phyloP scores from a whole-genome alignment of 1,140 invertebrate genomes.

The Sipha flava region DNA sequence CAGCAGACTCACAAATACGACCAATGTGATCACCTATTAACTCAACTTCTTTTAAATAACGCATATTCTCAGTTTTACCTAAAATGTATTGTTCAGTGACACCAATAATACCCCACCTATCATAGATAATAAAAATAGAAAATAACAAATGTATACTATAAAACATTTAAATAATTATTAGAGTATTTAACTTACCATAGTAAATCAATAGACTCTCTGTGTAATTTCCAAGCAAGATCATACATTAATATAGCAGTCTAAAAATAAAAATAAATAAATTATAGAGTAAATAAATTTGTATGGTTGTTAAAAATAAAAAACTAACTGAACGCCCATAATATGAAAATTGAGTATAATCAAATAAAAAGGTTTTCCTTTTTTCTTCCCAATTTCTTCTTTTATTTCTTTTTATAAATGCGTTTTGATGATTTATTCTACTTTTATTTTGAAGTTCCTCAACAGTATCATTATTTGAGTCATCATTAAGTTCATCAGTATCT shows the following conservation, averaged over 20 bases:
- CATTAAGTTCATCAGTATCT: slow-evolving; percentile 8
- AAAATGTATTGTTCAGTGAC: slow-evolving; percentile 70
- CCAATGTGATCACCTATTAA: slow-evolving; percentile 68
- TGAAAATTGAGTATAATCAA: slow-evolving; percentile 85
- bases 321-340: slow-evolving; percentile 75
- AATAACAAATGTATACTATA: not conserved
- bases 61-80: slow-evolving; percentile 58
- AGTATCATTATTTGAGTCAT: slow-evolving; percentile 42
- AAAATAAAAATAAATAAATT: slow-evolving; percentile 58
- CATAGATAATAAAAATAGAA: too few relatives aligned
- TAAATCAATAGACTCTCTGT: slow-evolving; percentile 73
- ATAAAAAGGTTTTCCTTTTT: slow-evolving; percentile 70
- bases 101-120: slow-evolving; percentile 70
- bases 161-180: not conserved
- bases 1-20: slow-evolving; percentile 48
- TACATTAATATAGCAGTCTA: slow-evolving; percentile 65
- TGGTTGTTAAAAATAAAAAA: slow-evolving; percentile 28
- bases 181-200: slow-evolving; percentile 54
- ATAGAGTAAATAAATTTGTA: slow-evolving; percentile 40
- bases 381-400: slow-evolving; percentile 73
- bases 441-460: slow-evolving; percentile 49
- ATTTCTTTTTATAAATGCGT: slow-evolving; percentile 57
- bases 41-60: slow-evolving; percentile 64
- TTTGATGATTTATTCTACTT: slow-evolving; percentile 61
- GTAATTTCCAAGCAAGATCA: slow-evolving; percentile 80